Base-by-base conservation (phyloP, 2,113 vertebrate genomes). In the Psephotus haematonotus region DNA sequence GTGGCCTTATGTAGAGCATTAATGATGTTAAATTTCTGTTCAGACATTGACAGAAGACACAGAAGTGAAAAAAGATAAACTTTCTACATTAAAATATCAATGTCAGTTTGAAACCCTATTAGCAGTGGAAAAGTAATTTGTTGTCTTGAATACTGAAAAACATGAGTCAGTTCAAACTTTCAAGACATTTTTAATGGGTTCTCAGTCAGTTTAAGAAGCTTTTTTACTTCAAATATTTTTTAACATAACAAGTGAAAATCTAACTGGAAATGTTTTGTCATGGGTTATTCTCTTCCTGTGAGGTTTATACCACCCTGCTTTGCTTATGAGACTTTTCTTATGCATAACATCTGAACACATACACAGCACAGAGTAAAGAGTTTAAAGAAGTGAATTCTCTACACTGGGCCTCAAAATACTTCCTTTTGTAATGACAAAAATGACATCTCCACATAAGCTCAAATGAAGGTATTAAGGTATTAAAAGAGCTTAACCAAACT, bases 1-100 rank as follows among this genome's bases (percentile, higher is more conserved):
- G 8, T 78, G 65, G 78, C 46, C 87, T 94, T 96, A 82, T 75
- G 33, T 63, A 88, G 50, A 95, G 47, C 22, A 64, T 35, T 75
- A 79, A 78, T 82, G 79, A 63, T 43, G 74, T 77, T 76, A 90
- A 95, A 90, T 78, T 17, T 94, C 71, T 94, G 47, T 64, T 52
- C 47, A 86, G 41, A 15, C 52, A 92, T 78, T 17, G 47, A 91
- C 43, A 86, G 85, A 93, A 96, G 47, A 68, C 47, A 82, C 3
- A 22, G 59, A 29, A 77, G 25, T 52, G 47, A 82, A 76, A 94
- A 96, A 87, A 91, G 17, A 79, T 82, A 72, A 82, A 74, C 57
- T 63, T 92, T 60, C 76, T 82, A 63, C 47, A 67, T 80, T 64
- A 74, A 95, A 97, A 92, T 90, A 76, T 91, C 87, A 96, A 4